Base-by-base conservation (phyloP, 1,140 invertebrate species). In the Ctenoplectra terminalis region DNA sequence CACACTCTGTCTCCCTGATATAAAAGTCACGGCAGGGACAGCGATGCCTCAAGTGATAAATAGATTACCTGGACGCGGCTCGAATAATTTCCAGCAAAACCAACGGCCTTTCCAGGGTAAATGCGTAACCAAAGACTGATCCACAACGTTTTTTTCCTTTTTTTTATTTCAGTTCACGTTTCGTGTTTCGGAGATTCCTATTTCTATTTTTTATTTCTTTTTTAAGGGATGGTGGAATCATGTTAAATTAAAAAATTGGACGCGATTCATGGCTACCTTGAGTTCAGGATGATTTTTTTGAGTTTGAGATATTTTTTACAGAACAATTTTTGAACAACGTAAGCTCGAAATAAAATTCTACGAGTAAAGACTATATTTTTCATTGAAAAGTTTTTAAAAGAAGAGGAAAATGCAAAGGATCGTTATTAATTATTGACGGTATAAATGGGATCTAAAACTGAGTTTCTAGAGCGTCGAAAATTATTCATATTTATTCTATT, bases 31-130 rank as follows among this genome's bases (percentile, higher is more conserved):
- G 70, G 20, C 70, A 63, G 40, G 29, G 46, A 71, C 69, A 73
- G 58, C 67, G 50, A 72, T 71, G 69, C 77, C 26, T 72, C 77
- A 40, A 80, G 77, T 63, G 77, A 80, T 80, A 80, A 80, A 80
- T 80, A 73, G 70, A 80, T 80, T 80, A 80, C 69, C 37, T 29
- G 58, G 7, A 80, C 78, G 70, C 60, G 70, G 37, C 37, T 54
- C 70, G 78, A 80, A 80, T 80, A 80, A 80, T 80, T 80, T 80
- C 34, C 20, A 52, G 3, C 4, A 54, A 34, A 79, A 50, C 17
- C 63, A 26, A n/a, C 34, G 26, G 26, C n/a, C 23, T 29, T 48
- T 11, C 17, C 74, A 2, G 20, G 13, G 7, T n/a, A 46, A 69
- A 77, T 31, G 61, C 46, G 20, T 43, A 34, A 43, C 52, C 48